These are phyloP conservation scores for Anoplolepis gracilipes DNA, from an alignment of 1,140 invertebrate species.

Conservation along the genomic window DNA sequence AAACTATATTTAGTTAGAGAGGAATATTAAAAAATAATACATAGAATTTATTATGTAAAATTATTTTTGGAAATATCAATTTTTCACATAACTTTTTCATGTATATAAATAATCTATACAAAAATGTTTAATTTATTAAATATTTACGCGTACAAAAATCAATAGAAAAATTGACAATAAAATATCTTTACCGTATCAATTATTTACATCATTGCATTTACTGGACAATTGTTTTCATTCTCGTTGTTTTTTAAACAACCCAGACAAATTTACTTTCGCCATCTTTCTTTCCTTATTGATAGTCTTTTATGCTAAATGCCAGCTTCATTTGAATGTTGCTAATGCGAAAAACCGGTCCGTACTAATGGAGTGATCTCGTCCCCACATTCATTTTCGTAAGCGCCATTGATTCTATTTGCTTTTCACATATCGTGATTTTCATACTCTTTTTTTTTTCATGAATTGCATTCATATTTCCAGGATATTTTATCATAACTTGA, in stretches of 20 bases:
- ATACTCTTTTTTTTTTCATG: conserved; percentile 69
- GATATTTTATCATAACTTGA: background rate
- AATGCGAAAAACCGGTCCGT: conserved; percentile 86
- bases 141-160: background rate
- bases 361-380: conserved; percentile 80
- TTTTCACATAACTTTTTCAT: background rate
- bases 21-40: too few relatives aligned
- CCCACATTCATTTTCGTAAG: conserved; percentile 45
- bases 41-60: background rate
- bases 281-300: conserved; percentile 48
- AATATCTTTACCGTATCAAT: background rate
- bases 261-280: conserved; percentile 41
- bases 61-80: background rate
- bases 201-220: background rate
- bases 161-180: background rate
- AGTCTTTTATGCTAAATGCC: conserved; percentile 85
- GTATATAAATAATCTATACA: background rate
- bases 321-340: conserved; percentile 85
- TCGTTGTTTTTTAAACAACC: conserved; percentile 24
- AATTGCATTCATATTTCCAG: conserved; percentile 38
- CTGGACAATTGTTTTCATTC: background rate
- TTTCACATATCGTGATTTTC: conserved; percentile 48
- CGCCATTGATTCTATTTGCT: conserved; percentile 53
- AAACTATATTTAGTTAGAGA: too few relatives aligned
- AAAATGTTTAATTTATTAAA: conserved; percentile 1